These are phyloP conservation scores for Nannoperca australis DNA, from an alignment of 2,797 vertebrate genomes.

Conservation along the genomic window DNA sequence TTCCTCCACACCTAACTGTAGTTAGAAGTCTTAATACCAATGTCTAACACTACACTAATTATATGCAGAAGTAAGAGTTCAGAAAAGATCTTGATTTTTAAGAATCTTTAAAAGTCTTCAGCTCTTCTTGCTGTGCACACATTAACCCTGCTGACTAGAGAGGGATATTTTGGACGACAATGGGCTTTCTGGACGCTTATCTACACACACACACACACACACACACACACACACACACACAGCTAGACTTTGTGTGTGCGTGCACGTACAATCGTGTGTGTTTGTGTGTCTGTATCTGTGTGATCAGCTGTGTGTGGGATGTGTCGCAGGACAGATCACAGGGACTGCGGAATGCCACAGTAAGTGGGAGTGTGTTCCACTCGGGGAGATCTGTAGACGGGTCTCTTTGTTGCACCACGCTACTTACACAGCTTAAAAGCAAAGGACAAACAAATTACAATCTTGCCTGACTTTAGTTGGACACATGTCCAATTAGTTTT, in stretches of 20 bases:
- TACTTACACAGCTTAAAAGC: slow-evolving; percentile 58
- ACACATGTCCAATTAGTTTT: slow-evolving; percentile 30
- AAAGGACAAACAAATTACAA: slow-evolving; percentile 59
- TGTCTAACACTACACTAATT: slow-evolving; percentile 8
- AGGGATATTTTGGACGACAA: slow-evolving; percentile 48
- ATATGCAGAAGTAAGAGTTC: slow-evolving; percentile 9
- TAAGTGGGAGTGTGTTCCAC: slow-evolving; percentile 75
- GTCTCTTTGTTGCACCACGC: slow-evolving; percentile 55
- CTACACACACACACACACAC: slow-evolving; percentile 53
- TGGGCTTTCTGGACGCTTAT: slow-evolving; percentile 71
- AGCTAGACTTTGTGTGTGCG: slow-evolving; percentile 40
- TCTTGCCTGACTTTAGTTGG: slow-evolving; percentile 21
- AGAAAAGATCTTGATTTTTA: neutral
- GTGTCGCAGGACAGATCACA: slow-evolving; percentile 72
- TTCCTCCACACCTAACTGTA: slow-evolving; percentile 23
- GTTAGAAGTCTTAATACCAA: slow-evolving; percentile 5
- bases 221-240: slow-evolving; percentile 38
- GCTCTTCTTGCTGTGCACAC: slow-evolving; percentile 35
- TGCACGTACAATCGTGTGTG: neutral
- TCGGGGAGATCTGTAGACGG: slow-evolving; percentile 58
- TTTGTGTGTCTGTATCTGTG: slow-evolving; percentile 43
- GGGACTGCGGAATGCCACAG: slow-evolving; percentile 68
- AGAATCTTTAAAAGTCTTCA: slow-evolving; percentile 8
- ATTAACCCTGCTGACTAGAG: slow-evolving; percentile 53
- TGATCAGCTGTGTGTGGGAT: slow-evolving; percentile 67